These are phyloP conservation scores for Halesus radiatus DNA, from an alignment of 1,140 invertebrate genomes.

Conservation along the genomic window DNA sequence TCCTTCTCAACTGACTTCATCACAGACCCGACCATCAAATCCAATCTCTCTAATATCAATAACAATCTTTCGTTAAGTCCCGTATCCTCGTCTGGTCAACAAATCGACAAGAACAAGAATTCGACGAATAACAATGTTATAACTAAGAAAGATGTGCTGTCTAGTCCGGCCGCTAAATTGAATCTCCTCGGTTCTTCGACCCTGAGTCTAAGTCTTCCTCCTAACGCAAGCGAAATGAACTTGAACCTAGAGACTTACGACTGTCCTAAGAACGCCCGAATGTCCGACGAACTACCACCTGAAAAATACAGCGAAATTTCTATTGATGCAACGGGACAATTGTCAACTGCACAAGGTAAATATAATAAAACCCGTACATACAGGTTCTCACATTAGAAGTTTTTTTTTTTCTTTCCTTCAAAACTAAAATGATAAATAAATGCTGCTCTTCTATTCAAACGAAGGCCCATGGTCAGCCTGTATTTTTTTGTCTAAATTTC, in stretches of 20 bases:
- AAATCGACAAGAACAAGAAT: conserved; percentile 40
- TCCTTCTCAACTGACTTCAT: conserved; percentile 69
- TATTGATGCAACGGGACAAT: conserved; percentile 65
- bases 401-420: too few species aligned
- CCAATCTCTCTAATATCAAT: conserved; percentile 42
- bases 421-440: too few species aligned
- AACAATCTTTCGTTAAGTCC: conserved; percentile 42
- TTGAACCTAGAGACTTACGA: conserved; percentile 67
- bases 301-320: conserved; percentile 69
- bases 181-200: conserved; percentile 49
- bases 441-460: too few species aligned
- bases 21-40: conserved; percentile 61
- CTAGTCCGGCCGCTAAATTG: conserved; percentile 45
- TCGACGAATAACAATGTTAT: conserved; percentile 44
- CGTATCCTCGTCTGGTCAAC: neutral
- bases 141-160: conserved; percentile 47
- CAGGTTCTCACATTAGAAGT: too few species aligned
- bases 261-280: conserved; percentile 69
- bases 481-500: too few species aligned
- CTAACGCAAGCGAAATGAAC: conserved; percentile 43
- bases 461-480: too few species aligned
- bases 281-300: conserved; percentile 61
- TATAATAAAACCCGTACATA: neutral
- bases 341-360: conserved; percentile 67
- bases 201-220: conserved; percentile 53